Conservation (phyloP, 92 coral and sea anemone species). For the Pocillopora meandrina region DNA sequence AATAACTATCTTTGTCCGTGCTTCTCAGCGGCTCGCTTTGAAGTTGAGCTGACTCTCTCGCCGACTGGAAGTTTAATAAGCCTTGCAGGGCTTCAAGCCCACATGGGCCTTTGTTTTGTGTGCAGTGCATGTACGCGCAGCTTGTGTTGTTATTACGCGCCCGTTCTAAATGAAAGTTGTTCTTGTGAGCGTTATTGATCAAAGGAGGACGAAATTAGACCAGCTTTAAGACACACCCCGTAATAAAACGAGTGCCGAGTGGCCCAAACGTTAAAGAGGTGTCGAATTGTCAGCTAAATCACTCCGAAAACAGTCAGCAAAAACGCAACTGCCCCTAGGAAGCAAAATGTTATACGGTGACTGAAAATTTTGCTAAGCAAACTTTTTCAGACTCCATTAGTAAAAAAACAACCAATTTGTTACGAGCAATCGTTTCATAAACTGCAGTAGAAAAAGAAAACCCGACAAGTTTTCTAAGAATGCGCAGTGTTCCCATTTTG, state of each 20-base stretch:
- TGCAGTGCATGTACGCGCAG: neutral
- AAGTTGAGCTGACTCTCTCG: slow-evolving; percentile 31
- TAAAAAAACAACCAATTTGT: neutral
- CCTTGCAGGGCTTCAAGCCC: slow-evolving; percentile 25
- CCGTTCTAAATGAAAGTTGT: neutral
- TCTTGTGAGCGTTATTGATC: neutral
- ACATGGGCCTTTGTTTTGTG: slow-evolving; percentile 33
- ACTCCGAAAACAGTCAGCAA: too few species aligned
- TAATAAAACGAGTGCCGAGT: neutral
- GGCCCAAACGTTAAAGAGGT: too few species aligned
- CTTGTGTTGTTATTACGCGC: slow-evolving; percentile 13
- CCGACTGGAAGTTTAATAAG: slow-evolving; percentile 43
- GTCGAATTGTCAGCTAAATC: too few species aligned
- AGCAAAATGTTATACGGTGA: too few species aligned
- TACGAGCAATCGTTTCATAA: neutral
- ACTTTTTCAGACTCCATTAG: neutral
- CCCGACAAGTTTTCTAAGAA: neutral
- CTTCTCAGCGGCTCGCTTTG: slow-evolving; percentile 36
- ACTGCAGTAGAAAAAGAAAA: neutral
- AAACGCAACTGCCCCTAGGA: too few species aligned
- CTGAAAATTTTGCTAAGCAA: too few species aligned
- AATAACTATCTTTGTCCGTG: slow-evolving; percentile 45
- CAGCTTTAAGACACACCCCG: neutral
- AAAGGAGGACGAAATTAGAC: neutral
- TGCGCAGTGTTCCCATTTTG: neutral